A percentile compares a stretch with the other conserved stretches of the same genome.
Evolutionary conservation across 23 tunicate genomes (phyloP).

Genomic region (Phallusia fumigata): DNA sequence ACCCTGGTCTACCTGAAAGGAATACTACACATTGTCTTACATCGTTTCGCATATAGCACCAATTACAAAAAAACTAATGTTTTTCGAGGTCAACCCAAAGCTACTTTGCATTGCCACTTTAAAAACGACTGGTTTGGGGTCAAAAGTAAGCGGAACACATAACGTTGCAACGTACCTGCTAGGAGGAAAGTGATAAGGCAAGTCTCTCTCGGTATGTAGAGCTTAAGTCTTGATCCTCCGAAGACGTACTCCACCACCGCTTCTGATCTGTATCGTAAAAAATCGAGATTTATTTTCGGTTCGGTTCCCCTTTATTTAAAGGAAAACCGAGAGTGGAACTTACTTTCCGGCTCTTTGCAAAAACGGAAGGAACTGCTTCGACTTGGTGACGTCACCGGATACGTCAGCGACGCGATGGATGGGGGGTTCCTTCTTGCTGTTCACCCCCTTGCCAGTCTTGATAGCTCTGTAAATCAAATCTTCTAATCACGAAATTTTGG

Average conservation of each 20-base stretch:
- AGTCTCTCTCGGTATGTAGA: slow-evolving; percentile 90
- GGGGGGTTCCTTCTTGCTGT: slow-evolving; percentile 90
- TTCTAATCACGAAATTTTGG: too few relatives aligned
- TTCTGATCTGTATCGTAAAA: slow-evolving; percentile 83
- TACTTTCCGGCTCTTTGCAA: slow-evolving; percentile 91
- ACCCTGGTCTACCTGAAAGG: too few relatives aligned
- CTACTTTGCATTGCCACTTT: too few relatives aligned
- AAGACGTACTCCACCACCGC: slow-evolving; percentile 97
- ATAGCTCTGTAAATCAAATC: too few relatives aligned
- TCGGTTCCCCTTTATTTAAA: too few relatives aligned
- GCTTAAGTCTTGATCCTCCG: slow-evolving; percentile 92
- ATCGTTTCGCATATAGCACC: too few relatives aligned
- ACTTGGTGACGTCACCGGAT: slow-evolving; percentile 75
- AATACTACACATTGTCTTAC: too few relatives aligned
- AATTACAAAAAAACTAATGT: too few relatives aligned
- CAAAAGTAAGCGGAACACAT: not conserved
- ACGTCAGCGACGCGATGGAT: slow-evolving; percentile 84
- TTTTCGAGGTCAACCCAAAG: too few relatives aligned
- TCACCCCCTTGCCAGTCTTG: slow-evolving; percentile 81
- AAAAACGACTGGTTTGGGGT: too few relatives aligned
- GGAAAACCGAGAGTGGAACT: too few relatives aligned
- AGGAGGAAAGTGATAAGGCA: slow-evolving; percentile 92
- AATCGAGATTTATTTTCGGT: not conserved
- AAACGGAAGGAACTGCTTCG: slow-evolving; percentile 85
- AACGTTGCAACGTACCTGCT: slow-evolving; percentile 64